Evolutionary conservation across 2,888 invertebrate genomes (phyloP).

Genomic region (Ormyrus nitidulus): DNA sequence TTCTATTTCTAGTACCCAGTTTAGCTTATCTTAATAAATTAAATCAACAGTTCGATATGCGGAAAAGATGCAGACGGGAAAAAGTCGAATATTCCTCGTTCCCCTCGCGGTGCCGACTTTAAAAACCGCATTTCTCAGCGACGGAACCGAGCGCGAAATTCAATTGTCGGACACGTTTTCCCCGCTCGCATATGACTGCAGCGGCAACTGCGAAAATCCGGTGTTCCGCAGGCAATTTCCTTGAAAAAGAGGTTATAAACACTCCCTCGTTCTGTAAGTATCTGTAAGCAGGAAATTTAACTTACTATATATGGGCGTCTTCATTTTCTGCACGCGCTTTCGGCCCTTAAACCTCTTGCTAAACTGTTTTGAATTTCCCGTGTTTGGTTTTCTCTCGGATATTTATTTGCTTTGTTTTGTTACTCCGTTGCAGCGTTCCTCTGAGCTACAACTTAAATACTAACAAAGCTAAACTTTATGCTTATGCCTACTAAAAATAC

Average conservation of each 20-base stretch:
- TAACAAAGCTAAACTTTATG: too few species aligned
- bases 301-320: not conserved
- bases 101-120: conserved; percentile 17
- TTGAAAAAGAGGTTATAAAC: conserved; percentile 40
- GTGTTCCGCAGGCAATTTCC: conserved; percentile 42
- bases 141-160: conserved; percentile 39
- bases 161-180: conserved; percentile 40
- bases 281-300: conserved; percentile 2
- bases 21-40: too few species aligned
- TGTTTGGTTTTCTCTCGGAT: too few species aligned
- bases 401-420: too few species aligned
- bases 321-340: not conserved
- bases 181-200: not conserved
- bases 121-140: conserved; percentile 33
- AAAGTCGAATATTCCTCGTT: not conserved
- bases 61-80: too few species aligned
- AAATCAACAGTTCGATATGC: too few species aligned
- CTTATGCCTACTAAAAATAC: too few species aligned
- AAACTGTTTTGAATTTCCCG: too few species aligned
- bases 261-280: not conserved
- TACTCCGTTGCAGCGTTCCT: too few species aligned
- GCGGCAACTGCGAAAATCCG: conserved; percentile 34
- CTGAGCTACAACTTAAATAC: too few species aligned
- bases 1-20: too few species aligned
- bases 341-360: too few species aligned